These are phyloP conservation scores for Tholera decimalis DNA, from an alignment of 2,888 invertebrate species.

Conservation along the genomic window DNA sequence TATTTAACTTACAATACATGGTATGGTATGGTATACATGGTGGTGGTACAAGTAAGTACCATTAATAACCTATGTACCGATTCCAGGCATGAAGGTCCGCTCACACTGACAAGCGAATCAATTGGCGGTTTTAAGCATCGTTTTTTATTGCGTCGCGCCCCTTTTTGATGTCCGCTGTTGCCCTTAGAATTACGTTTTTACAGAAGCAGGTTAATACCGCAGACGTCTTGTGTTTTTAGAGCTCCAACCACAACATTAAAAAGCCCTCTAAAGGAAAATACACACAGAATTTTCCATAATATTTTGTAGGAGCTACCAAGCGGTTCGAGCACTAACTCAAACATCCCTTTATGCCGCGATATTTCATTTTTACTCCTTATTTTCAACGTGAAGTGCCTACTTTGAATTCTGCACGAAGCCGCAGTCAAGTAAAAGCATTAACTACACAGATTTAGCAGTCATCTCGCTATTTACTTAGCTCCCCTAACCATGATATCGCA, in stretches of 20 bases:
- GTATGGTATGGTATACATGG: too few species aligned
- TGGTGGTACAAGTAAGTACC: too few species aligned
- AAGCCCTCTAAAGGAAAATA: not conserved
- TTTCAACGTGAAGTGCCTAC: conserved; percentile 34
- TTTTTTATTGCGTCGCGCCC: too few species aligned
- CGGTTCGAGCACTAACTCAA: conserved; percentile 13
- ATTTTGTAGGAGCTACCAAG: conserved; percentile 18
- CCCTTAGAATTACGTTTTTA: too few species aligned
- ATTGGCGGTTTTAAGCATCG: too few species aligned
- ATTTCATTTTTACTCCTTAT: conserved; percentile 40
- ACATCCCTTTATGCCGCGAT: conserved; percentile 38
- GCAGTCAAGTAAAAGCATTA: conserved; percentile 57
- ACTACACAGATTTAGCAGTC: conserved; percentile 58
- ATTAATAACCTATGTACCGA: too few species aligned
- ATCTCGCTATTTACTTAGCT: conserved; percentile 51
- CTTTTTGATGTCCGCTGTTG: too few species aligned
- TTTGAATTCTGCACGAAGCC: conserved; percentile 52
- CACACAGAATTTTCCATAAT: not conserved
- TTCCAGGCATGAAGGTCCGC: too few species aligned
- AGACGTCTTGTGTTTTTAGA: not conserved
- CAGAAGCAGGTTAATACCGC: not conserved
- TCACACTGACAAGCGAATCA: too few species aligned
- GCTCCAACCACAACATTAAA: not conserved
- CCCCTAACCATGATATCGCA: conserved; percentile 16
- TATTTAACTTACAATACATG: too few species aligned